A percentile compares a stretch with the other conserved stretches of the same genome.
These are phyloP conservation scores for Zophobas morio DNA, from an alignment of 1,140 invertebrate species.

Conservation along the genomic window DNA sequence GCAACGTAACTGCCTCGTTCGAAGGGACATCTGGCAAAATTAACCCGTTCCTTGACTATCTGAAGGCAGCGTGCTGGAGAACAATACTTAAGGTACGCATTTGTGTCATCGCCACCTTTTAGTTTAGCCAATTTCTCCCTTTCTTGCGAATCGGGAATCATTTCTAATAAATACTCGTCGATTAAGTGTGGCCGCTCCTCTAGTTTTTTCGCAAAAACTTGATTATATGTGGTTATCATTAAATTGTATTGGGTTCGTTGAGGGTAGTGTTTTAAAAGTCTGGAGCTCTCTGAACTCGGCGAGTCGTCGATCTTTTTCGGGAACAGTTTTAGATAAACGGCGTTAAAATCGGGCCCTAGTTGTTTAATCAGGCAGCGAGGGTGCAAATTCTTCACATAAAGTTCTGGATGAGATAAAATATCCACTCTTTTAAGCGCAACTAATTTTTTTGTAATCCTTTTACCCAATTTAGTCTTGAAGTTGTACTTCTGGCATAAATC, in stretches of 20 bases:
- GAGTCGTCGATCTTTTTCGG: background rate
- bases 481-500: conserved; percentile 5
- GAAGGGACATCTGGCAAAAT: background rate
- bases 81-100: background rate
- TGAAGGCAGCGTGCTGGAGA: background rate
- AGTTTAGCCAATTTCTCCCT: background rate
- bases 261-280: background rate
- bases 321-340: background rate
- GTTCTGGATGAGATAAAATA: background rate
- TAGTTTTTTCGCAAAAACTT: background rate
- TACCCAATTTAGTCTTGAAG: background rate
- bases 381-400: background rate
- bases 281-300: background rate
- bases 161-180: background rate
- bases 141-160: background rate
- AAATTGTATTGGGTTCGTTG: background rate
- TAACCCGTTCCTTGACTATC: background rate
- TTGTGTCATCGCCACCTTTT: background rate
- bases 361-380: background rate
- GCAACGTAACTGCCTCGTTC: background rate
- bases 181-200: background rate
- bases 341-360: background rate
- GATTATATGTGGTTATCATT: background rate
- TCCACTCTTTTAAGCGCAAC: background rate
- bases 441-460: background rate